Conservation (phyloP, 2,113 vertebrate genomes). For the Motacilla tschutschensis region DNA sequence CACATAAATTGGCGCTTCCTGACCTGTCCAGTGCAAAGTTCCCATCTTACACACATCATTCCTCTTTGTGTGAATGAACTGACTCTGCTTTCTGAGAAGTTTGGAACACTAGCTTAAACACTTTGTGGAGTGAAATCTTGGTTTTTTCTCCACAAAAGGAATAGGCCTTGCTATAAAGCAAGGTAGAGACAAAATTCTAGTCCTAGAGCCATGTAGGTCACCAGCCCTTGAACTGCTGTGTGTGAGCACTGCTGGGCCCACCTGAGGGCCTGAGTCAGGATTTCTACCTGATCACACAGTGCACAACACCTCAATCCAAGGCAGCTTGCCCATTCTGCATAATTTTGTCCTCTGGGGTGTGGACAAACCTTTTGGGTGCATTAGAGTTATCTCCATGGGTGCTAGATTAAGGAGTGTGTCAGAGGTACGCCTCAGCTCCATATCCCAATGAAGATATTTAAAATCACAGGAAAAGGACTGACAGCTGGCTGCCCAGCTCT, state of each 20-base stretch:
- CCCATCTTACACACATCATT: slow-evolving; percentile 12
- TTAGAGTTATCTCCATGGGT: not conserved
- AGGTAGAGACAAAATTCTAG: not conserved
- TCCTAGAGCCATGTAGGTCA: not conserved
- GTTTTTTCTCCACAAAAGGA: not conserved
- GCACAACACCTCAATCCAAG: not conserved
- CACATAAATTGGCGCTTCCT: slow-evolving; percentile 9
- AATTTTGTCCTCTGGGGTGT: not conserved
- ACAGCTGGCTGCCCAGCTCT: not conserved
- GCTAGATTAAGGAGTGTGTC: not conserved
- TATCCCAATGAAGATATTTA: not conserved
- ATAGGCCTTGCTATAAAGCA: not conserved
- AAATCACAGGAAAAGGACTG: not conserved
- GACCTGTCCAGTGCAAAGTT: slow-evolving; percentile 2
- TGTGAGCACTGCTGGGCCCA: not conserved
- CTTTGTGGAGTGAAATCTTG: not conserved
- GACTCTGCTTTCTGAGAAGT: not conserved
- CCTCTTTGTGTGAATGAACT: not conserved
- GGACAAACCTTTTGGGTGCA: not conserved
- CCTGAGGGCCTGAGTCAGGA: not conserved
- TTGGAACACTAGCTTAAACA: not conserved
- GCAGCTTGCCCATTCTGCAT: not conserved
- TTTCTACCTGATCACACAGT: not conserved
- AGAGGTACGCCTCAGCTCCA: not conserved
- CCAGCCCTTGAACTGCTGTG: not conserved